These are phyloP conservation scores for Gavialis gangeticus DNA, from an alignment of 2,113 vertebrate genomes.

Conservation along the genomic window DNA sequence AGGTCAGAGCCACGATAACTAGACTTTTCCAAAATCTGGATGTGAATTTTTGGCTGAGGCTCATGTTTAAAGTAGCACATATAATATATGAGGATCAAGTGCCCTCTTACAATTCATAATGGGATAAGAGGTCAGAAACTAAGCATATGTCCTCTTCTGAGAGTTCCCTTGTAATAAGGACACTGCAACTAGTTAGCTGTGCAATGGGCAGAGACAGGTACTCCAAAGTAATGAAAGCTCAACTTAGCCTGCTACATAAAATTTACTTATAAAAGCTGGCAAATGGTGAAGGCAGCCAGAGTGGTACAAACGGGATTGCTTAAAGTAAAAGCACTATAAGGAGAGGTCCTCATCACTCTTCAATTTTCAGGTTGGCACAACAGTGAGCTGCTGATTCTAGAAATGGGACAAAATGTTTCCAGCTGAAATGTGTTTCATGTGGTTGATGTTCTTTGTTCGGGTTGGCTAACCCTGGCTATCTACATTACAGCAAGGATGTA, in stretches of 20 bases:
- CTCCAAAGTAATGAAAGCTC: not conserved
- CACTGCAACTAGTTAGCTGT: not conserved
- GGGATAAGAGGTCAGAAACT: not conserved
- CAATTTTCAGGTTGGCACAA: not conserved
- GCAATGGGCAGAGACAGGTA: fast-evolving
- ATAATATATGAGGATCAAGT: not conserved
- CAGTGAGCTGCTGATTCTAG: not conserved
- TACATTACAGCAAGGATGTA: not conserved
- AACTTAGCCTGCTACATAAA: not conserved
- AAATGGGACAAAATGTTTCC: not conserved
- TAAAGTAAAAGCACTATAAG: not conserved
- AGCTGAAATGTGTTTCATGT: not conserved
- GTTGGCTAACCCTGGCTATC: not conserved
- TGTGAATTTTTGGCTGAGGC: not conserved
- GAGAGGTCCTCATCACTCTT: not conserved
- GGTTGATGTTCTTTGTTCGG: not conserved
- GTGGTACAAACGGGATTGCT: not conserved
- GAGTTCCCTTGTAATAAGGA: not conserved
- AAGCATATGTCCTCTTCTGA: not conserved
- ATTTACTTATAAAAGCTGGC: not conserved
- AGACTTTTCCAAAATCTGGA: not conserved
- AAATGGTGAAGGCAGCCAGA: not conserved
- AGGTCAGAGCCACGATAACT: not conserved
- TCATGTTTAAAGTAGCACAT: not conserved
- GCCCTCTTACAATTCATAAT: not conserved